Evolutionary conservation across 2,113 vertebrate genomes (phyloP).

Genomic region (Lota lota): DNA sequence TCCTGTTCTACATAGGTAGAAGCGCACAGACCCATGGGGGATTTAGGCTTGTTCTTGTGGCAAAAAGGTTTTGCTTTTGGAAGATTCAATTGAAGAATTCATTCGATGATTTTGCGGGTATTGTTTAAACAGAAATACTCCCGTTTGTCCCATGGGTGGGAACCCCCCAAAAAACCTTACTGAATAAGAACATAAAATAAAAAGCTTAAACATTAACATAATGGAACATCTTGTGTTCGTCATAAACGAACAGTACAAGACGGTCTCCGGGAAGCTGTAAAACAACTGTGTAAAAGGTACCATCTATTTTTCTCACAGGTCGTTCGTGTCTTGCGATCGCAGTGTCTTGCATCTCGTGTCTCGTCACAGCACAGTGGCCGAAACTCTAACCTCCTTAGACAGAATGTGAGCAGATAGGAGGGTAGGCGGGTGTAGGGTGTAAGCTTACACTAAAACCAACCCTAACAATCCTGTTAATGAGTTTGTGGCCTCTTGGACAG

Average conservation of each 20-base stretch:
- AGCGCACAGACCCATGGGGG: constrained; percentile 12
- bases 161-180: no score
- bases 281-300: constrained; percentile 9
- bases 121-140: not conserved
- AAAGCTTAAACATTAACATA: not conserved
- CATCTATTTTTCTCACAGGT: constrained; percentile 19
- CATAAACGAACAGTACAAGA: constrained; percentile 26
- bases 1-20: constrained; percentile 19
- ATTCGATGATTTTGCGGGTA: not conserved
- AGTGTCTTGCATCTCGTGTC: no score
- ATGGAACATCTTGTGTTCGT: constrained; percentile 27
- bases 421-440: not conserved
- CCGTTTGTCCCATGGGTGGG: no score
- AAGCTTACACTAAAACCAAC: no score
- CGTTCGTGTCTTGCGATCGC: not conserved
- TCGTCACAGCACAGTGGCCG: no score
- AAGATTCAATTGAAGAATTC: not conserved
- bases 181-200: no score
- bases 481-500: no score
- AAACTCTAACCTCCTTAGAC: not conserved
- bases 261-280: constrained; percentile 17
- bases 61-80: no score
- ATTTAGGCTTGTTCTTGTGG: constrained; percentile 7
- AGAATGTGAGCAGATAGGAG: not conserved
- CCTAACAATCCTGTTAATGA: no score